Base-by-base conservation (phyloP, 2,888 invertebrate genomes). In the Cephus sareptanus region DNA sequence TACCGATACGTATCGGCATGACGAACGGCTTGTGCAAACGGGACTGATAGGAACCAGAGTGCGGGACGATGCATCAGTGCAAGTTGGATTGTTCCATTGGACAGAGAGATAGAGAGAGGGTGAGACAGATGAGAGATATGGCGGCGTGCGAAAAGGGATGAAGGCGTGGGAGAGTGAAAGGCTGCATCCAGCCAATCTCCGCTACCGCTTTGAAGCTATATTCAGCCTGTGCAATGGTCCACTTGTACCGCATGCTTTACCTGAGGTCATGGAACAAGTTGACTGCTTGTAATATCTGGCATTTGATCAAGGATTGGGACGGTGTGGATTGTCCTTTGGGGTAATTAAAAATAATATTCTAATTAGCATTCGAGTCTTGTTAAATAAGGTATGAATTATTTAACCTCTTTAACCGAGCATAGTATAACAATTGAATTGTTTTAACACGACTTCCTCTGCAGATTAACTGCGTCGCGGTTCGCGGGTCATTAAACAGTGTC, bases 41-140 rank as follows among this genome's bases (percentile, higher is more conserved):
- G 56, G 56, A 56, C 56, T 56, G 56, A 56, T 56, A 56, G 56
- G 9, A 56, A 2, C 23, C 56, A 23, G 56, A 56, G 40, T 23
- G 15, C 23, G 23, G 56, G 56, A 56, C 2, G 23, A 9, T 56
- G 56, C 56, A 23, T 23, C 56, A 9, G 56, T 56, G 23, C 23
- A 56, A 56, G 56, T 56, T 56, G 56, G 23, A 23, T 56, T 56
- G 56, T 15, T 9, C 56, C 9, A 56, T 15, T 56, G 23, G 56
- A 56, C 31, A 74, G 34, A 77, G 34, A 73, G 13, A 37, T 13
- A 15, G 56, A 37, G 74, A 74, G 77, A 69, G 77, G 75, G 75
- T 68, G 77, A 70, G 74, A 69, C 56, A 40, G 30, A 76, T 31
- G 78, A 69, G 71, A 73, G 76, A 76, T 74, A 34, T 68, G 34